These are phyloP conservation scores for Clarias fuscus DNA, from an alignment of 2,797 vertebrate species.

Conservation along the genomic window DNA sequence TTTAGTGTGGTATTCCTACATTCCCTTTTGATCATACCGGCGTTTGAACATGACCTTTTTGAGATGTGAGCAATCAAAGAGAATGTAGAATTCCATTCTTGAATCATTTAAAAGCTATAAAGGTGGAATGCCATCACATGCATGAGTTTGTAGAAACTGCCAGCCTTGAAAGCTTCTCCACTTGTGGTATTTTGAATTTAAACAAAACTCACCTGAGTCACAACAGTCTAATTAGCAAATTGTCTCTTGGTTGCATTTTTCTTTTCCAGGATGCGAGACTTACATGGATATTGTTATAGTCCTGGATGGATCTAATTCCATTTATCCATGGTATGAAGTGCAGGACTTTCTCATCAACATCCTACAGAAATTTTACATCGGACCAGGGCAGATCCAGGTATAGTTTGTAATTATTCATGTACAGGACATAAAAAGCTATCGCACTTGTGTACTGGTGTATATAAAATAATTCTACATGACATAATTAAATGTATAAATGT, in stretches of 20 bases:
- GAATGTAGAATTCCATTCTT: constrained; percentile 14
- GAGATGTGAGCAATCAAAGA: constrained; percentile 27
- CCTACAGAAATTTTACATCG: constrained; percentile 95
- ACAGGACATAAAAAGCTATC: not conserved
- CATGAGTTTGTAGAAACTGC: not conserved
- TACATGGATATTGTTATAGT: constrained; percentile 99
- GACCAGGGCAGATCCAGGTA: constrained; percentile 98
- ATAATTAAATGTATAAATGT: not conserved
- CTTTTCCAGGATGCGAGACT: constrained; percentile 88
- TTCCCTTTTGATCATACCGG: constrained; percentile 23
- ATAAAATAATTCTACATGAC: not conserved
- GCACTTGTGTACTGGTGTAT: not conserved
- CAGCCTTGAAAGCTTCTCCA: not conserved
- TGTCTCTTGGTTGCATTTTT: constrained; percentile 31
- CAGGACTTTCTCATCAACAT: constrained; percentile 98
- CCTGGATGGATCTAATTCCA: constrained; percentile 97
- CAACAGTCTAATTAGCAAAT: constrained; percentile 13
- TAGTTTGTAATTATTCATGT: constrained; percentile 31
- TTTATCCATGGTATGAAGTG: constrained; percentile 97
- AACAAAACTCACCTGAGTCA: constrained; percentile 26
- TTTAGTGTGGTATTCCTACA: constrained; percentile 43
- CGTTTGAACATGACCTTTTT: constrained; percentile 29
- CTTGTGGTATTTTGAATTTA: constrained; percentile 18
- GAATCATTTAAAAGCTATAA: constrained; percentile 20
- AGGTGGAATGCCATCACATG: not conserved